These are phyloP conservation scores for Rhinatrema bivittatum DNA, from an alignment of 2,797 vertebrate species.

Conservation along the genomic window DNA sequence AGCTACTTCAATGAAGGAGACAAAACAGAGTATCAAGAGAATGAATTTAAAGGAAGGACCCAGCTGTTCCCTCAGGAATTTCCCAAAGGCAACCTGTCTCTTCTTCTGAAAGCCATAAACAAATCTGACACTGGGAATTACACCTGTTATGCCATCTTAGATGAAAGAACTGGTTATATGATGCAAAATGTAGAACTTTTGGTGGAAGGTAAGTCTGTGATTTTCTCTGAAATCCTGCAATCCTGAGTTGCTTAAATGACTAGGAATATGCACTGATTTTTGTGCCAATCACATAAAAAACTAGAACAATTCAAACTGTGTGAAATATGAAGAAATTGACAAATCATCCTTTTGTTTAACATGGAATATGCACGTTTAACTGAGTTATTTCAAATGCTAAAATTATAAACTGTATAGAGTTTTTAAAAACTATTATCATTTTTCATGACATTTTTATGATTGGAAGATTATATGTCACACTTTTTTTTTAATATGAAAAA, in stretches of 20 bases:
- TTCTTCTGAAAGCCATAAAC: background rate
- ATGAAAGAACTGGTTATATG: background rate
- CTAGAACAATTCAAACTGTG: too few relatives aligned
- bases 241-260: background rate
- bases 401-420: too few relatives aligned
- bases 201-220: background rate
- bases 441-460: too few relatives aligned
- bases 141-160: background rate
- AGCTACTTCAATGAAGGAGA: background rate
- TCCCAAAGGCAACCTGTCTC: background rate
- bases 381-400: too few relatives aligned
- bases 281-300: too few relatives aligned
- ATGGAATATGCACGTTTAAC: too few relatives aligned
- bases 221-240: background rate
- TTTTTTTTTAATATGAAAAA: too few relatives aligned
- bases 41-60: background rate
- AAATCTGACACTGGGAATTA: conserved; percentile 1
- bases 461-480: too few relatives aligned
- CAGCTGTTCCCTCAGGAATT: background rate
- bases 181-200: background rate
- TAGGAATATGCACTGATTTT: too few relatives aligned
- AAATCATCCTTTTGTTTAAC: too few relatives aligned
- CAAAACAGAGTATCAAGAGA: background rate
- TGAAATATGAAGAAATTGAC: too few relatives aligned
- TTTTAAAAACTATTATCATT: too few relatives aligned